Base-by-base conservation (phyloP, 2,888 invertebrate genomes). In the Pyrrhia umbra region DNA sequence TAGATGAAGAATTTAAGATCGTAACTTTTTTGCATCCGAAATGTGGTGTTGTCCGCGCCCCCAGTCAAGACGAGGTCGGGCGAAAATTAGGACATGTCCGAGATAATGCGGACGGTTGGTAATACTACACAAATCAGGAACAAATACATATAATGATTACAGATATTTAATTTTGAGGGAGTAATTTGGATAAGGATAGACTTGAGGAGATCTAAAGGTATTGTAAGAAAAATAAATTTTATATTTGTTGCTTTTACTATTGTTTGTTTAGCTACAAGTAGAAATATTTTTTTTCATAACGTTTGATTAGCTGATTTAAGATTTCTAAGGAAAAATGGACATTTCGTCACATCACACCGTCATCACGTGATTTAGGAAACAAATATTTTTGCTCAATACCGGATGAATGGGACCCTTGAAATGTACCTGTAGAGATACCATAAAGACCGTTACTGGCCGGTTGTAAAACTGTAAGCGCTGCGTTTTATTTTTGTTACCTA, bases 11-110 rank as follows among this genome's bases (percentile, higher is more conserved):
- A 69, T 74, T 72, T 67, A 43, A 66, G 75, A 61, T 69, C 62
- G 60, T 57, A 77, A 80, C 74, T 74, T 77, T 79, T 75, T 75
- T 69, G 75, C 64, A 73, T 73, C 39, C 40, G 50, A 69, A 72
- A 55, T 68, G 61, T 46, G 67, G 49, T 58, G 66, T 61, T 51
- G 77, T 73, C 73, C 63, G 68, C 77, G 64, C 56, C 68, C 75
- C 66, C 58, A 68, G 59, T 76, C 57, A 64, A 68, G 59, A 49
- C 57, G 77, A 69, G 78, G 74, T 81, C 75, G 81, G 65, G 61
- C 30, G 68, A 80, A 71, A 81, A 81, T 76, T 85, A 80, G 84
- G 85, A 83, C 86, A 78, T 79, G 84, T 86, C 85, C 84, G 81
- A 83, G 81, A 82, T 77, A 80, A 77, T 72, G 62, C 70, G 70